Conservation (phyloP, 2,113 vertebrate species). For the Myxocyprinus asiaticus region DNA sequence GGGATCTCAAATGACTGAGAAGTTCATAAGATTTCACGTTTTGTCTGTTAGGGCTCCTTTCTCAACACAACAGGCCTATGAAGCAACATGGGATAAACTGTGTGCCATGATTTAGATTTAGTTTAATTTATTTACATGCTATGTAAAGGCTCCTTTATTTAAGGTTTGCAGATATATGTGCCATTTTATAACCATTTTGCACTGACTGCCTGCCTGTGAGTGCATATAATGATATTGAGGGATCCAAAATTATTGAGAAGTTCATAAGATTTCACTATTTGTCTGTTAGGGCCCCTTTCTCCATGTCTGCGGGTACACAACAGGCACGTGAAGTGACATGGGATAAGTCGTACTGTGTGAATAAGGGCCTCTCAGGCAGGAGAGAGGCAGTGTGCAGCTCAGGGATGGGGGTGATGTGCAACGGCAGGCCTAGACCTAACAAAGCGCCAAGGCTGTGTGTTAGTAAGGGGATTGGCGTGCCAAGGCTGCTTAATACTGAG, state of each 20-base stretch:
- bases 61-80: conserved; percentile 57
- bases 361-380: conserved; percentile 39
- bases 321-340: conserved; percentile 64
- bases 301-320: conserved; percentile 41
- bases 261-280: conserved; percentile 17
- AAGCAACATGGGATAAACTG: conserved; percentile 59
- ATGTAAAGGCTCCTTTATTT: no score
- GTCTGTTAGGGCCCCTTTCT: conserved; percentile 37
- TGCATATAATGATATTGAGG: neutral
- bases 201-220: neutral
- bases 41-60: conserved; percentile 34
- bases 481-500: conserved; percentile 61
- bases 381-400: conserved; percentile 47
- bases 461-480: conserved; percentile 57
- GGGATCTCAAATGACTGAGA: neutral
- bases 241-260: neutral
- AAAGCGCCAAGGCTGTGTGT: conserved; percentile 57
- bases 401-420: conserved; percentile 37
- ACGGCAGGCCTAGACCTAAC: conserved; percentile 50
- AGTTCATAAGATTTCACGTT: conserved; percentile 1
- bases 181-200: neutral
- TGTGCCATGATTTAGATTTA: conserved; percentile 9
- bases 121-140: no score
- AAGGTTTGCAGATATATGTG: no score
- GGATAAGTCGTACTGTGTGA: conserved; percentile 44